Conservation (phyloP, 1,140 invertebrate genomes). For the Saccostrea cuccullata region DNA sequence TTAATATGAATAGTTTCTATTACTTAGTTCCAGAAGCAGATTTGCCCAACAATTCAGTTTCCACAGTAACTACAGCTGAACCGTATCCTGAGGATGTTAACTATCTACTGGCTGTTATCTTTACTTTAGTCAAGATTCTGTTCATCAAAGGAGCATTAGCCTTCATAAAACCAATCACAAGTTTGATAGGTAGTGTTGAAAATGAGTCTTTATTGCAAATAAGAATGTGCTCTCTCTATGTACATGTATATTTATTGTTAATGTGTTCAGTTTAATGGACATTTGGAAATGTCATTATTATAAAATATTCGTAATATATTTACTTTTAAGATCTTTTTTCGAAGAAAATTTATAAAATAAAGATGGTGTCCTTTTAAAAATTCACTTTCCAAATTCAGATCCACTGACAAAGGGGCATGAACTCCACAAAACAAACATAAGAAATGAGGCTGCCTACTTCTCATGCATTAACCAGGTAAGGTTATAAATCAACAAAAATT, state of each 20-base stretch:
- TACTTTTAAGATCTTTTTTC: too few species aligned
- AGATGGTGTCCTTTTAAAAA: too few species aligned
- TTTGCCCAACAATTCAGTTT: background rate
- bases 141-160: slow-evolving; percentile 48
- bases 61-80: background rate
- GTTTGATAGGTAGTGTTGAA: slow-evolving; percentile 39
- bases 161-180: slow-evolving; percentile 26
- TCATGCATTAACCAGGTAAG: slow-evolving; percentile 53
- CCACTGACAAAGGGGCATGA: slow-evolving; percentile 43
- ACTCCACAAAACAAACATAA: slow-evolving; percentile 53
- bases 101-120: slow-evolving; percentile 50
- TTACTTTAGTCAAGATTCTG: slow-evolving; percentile 54
- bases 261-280: too few species aligned
- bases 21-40: slow-evolving; percentile 10
- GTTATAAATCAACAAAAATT: background rate
- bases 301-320: too few species aligned
- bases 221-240: too few species aligned
- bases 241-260: too few species aligned
- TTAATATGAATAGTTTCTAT: too few species aligned
- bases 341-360: too few species aligned
- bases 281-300: too few species aligned
- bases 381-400: slow-evolving; percentile 30
- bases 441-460: slow-evolving; percentile 56
- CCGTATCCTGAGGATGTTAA: slow-evolving; percentile 26
- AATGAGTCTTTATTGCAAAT: too few species aligned